Evolutionary conservation across 2,113 vertebrate genomes (phyloP), one percentile per base, ranked within the genome.

Genomic region (Macaca mulatta): DNA sequence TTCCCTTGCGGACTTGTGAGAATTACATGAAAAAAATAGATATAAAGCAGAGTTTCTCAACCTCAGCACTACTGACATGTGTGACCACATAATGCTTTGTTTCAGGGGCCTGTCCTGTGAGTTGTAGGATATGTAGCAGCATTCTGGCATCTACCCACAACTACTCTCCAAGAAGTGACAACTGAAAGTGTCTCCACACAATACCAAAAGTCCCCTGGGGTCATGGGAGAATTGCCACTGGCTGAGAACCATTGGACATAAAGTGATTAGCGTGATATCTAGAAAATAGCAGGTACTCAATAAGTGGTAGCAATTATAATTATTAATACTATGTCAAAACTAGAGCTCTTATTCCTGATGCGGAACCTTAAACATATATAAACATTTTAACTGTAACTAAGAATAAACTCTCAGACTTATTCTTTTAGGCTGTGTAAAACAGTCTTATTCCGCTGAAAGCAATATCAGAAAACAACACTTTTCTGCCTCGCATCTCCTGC

Each of bases 331-430:
- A 27, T 52, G 38, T 80, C 17, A 43, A 67, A 91, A 57, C 79
- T 85, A 61, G 25, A 92, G 52, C 45, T 82, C 6, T 82, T 59
- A 27, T 92, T 95, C 89, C 40, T 70, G 40, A 81, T 17, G 32
- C 20, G 32, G 10, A 88, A 89, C 23, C 57, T 81, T 95, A 72
- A 96, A 85, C 48, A 40, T 69, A 14, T 69, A 20, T 48, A 88
- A 83, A 13, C 40, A 89, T 79, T 74, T 96, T 89, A 83, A 86
- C 57, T 92, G 38, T 55, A 84, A n/a, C 57, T 81, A 74, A 90
- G 90, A 89, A 45, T 67, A 92, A 18, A 16, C 20, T 92, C 52
- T 92, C 55, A 81, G 67, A 80, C 30, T 74, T 80, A 35, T n/a
- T 83, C 43, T 86, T 74, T 92, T 52, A 90, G 38, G 14, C 23